Evolutionary conservation across 2,113 vertebrate species (phyloP), one percentile per base, ranked within the genome.

Genomic region (Chloebia gouldiae): DNA sequence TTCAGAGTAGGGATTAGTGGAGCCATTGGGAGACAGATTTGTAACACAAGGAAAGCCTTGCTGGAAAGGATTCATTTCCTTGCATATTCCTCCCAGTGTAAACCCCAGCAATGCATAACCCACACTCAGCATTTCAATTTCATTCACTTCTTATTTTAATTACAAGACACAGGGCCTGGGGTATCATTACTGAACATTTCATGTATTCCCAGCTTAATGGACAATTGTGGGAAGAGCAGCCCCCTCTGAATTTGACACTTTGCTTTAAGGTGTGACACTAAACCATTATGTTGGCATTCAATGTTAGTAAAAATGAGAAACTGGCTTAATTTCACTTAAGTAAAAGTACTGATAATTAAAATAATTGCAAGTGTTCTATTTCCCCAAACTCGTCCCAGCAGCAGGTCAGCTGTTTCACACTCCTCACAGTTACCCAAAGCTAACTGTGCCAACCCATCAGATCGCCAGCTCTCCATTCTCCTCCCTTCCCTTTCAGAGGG

Each of bases 401-500:
- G 57, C 69, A 56, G 63, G 33, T 81, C 31, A 68, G 23, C 31
- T 59, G 66, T 30, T 44, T 51, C 69, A 44, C 13, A 5, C 47
- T 88, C 68, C 79, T 70, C 47, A 3, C 47, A 68, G 15, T 19
- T 21, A 61, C 66, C 45, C 15, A 9, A n/a, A 60, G 31, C 3
- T 17, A 88, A 10, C 13, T 6, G 40, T 51, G 56, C 69, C 66
- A 56, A 51, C 69, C 35, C 54, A 64, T 73, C 70, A 87, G 83
- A 61, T 54, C 80, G 71, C 47, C 71, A 24, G 75, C 69, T 40
- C 90, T 76, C 47, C 18, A 37, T 50, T 88, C 50, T 25, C 63
- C 65, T 92, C 56, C 85, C 81, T 49, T 65, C 54, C 91, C 87
- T 69, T 94, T 92, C 86, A 61, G 79, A 96, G 69, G 56, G 76